phyloP scores from a whole-genome alignment of 2,888 invertebrate genomes.

The Prosapia bicincta region DNA sequence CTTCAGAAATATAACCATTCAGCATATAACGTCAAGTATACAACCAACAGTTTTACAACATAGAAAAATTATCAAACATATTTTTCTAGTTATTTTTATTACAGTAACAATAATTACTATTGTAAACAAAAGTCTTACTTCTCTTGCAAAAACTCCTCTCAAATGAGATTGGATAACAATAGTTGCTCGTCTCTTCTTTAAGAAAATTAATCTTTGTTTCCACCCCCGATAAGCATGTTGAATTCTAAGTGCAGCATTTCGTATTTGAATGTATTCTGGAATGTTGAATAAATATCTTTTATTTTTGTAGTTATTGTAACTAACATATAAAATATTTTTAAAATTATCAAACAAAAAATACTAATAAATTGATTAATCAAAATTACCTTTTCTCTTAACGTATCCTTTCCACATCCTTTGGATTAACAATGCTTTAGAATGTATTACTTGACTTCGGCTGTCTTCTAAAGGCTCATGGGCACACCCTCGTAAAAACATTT shows the following conservation, averaged over 20 bases:
- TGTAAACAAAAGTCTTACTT: no score
- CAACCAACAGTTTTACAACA: background rate
- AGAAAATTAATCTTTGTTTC: constrained; percentile 76
- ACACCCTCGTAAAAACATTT: constrained; percentile 77
- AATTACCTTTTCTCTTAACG: constrained; percentile 54
- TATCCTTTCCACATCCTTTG: constrained; percentile 72
- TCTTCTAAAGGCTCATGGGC: constrained; percentile 86
- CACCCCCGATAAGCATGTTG: constrained; percentile 82
- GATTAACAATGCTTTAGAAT: constrained; percentile 66
- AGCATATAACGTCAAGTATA: background rate
- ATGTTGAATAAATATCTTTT: constrained; percentile 5
- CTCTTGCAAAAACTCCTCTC: constrained; percentile 85
- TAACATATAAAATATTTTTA: background rate
- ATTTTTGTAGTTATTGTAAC: background rate
- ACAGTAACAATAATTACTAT: background rate
- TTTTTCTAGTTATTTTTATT: no score
- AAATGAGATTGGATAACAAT: constrained; percentile 83
- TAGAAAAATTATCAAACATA: no score
- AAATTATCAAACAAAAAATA: background rate
- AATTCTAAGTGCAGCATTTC: constrained; percentile 66
- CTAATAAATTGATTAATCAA: background rate
- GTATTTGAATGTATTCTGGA: constrained; percentile 61
- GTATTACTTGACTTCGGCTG: constrained; percentile 64
- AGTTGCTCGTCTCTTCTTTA: constrained; percentile 76
- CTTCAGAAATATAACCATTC: no score